Evolutionary conservation across 2,797 vertebrate species (phyloP).

Genomic region (Buphagus erythrorhynchus): DNA sequence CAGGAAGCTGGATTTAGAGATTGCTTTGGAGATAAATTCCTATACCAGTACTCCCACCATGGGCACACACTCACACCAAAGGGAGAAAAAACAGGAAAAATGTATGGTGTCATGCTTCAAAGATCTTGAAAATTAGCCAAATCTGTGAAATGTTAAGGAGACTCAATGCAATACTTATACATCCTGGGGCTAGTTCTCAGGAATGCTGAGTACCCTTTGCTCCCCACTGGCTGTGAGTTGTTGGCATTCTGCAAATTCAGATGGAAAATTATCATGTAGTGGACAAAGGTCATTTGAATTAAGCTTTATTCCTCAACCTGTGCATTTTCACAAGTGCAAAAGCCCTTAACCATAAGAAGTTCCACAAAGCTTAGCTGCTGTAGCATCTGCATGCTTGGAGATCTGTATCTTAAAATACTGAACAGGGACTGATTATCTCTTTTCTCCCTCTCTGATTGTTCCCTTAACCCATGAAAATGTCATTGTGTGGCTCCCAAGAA

Average conservation of each 20-base stretch:
- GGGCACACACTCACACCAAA: neutral
- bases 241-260: neutral
- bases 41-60: neutral
- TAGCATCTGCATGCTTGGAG: neutral
- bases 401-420: neutral
- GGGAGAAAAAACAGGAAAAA: neutral
- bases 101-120: neutral
- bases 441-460: neutral
- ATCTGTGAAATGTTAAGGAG: slow-evolving; percentile 23
- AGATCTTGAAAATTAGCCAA: slow-evolving; percentile 39
- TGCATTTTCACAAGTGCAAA: neutral
- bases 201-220: neutral
- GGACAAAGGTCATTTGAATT: neutral
- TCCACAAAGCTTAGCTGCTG: neutral
- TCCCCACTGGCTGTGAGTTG: neutral
- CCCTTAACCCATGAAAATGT: neutral
- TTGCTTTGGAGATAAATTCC: neutral
- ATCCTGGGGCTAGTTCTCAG: slow-evolving; percentile 34
- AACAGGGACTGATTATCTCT: neutral
- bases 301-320: neutral
- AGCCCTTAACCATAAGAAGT: neutral
- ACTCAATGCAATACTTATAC: neutral
- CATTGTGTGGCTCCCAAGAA: neutral
- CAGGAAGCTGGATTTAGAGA: neutral
- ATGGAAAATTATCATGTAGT: neutral